Base-by-base conservation (phyloP, 2,797 vertebrate genomes). In the Saxicola maurus region DNA sequence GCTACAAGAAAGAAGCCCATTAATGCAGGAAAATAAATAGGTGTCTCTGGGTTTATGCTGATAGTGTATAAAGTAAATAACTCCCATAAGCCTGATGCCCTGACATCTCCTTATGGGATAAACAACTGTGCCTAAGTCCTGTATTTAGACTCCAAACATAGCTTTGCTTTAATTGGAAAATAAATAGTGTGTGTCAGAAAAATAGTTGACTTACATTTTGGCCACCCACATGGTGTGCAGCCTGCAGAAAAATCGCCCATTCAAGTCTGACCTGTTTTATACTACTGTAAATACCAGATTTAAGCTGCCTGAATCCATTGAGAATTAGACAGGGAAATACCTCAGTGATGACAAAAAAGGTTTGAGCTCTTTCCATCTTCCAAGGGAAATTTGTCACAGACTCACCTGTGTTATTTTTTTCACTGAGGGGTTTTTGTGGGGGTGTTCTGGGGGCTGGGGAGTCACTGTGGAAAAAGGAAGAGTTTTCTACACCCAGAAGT, bases 131-230 rank as follows among this genome's bases (percentile, higher is more conserved):
- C 25, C 13, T 25, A 42, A 81, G 67, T 81, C 79, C 75, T 79
- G 74, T 76, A 69, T 89, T 89, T 87, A 65, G 84, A 71, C 85
- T 94, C 87, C 93, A 87, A 77, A 78, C 79, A 56, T 7, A 86
- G 91, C 76, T 79, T 90, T 83, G 90, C 84, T 94, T 90, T 92
- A 92, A 94, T 88, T 94, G 75, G 88, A 95, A 94, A 90, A 91
- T 91, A 95, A 95, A 95, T 83, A 92, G 53, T 57, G 51, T 87
- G 90, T 90, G 89, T 78, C 88, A 96, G 64, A 79, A 93, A 92
- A 93, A 92, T 11, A 94, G 88, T 59, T 89, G 93, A 64, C 66
- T 87, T 84, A 10, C 40, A 11, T 52, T 78, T 37, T 81, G 94
- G 83, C 95, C 93, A 96, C 95, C 93, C 94, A 93, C 83, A 20